A percentile compares a stretch with the other conserved stretches of the same genome.
Evolutionary conservation across 1,140 invertebrate species (phyloP).

Genomic region (Meloidogyne chitwoodi): DNA sequence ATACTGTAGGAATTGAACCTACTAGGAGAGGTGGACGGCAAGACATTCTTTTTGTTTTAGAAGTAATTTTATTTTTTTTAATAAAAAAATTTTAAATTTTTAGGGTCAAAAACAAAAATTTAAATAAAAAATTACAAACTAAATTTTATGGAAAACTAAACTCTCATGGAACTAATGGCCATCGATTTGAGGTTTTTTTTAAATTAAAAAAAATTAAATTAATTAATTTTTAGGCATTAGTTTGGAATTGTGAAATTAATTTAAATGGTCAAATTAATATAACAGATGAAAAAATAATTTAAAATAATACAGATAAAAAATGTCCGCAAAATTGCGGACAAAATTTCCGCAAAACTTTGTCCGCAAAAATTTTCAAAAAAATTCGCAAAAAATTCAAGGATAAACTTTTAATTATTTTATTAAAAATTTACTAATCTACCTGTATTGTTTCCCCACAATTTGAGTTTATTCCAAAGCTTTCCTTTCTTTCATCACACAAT

Average conservation of each 20-base stretch:
- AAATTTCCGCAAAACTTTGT: no score
- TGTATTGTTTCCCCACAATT: not conserved
- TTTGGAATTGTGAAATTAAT: slow-evolving; percentile 30
- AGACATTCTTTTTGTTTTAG: slow-evolving; percentile 35
- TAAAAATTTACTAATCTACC: no score
- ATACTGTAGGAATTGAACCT: slow-evolving; percentile 41
- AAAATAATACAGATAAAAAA: not conserved
- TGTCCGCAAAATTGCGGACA: not conserved
- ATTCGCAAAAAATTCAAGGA: no score
- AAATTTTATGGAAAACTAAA: slow-evolving; percentile 34
- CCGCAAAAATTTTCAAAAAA: no score
- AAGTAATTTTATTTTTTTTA: not conserved
- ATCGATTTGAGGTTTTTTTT: slow-evolving; percentile 28
- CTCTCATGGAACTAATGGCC: slow-evolving; percentile 35
- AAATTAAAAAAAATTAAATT: not conserved
- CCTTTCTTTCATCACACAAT: not conserved
- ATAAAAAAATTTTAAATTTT: not conserved
- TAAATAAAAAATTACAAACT: slow-evolving; percentile 33
- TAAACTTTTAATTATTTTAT: no score
- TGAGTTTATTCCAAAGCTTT: not conserved
- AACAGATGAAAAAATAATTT: slow-evolving; percentile 11
- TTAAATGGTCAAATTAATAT: slow-evolving; percentile 27
- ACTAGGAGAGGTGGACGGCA: slow-evolving; percentile 35
- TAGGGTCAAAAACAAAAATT: slow-evolving; percentile 32
- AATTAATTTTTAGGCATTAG: not conserved